Percentiles rank a stretch among this genome's conserved stretches.
phyloP scores from a whole-genome alignment of 2,113 vertebrate species.

The Casuarius casuarius region DNA sequence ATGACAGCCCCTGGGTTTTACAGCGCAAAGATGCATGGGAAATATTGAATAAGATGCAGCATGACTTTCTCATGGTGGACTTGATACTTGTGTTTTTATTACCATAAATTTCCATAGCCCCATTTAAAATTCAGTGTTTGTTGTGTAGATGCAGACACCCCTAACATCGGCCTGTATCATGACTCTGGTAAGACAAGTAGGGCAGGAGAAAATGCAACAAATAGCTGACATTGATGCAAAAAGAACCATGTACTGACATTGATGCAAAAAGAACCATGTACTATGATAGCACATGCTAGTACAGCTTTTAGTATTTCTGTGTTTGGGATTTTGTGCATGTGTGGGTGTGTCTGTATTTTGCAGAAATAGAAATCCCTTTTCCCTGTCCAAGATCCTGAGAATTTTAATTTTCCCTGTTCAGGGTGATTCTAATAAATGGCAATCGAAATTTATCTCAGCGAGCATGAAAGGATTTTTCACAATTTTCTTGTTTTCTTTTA shows the following conservation, averaged over 20 bases:
- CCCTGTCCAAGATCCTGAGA: background rate
- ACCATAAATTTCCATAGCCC: background rate
- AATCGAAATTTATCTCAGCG: background rate
- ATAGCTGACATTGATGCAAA: background rate
- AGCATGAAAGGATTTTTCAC: background rate
- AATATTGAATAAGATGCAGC: background rate
- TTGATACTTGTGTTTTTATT: conserved; percentile 14
- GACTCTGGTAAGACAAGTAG: background rate
- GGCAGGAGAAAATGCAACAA: background rate
- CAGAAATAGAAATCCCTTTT: background rate
- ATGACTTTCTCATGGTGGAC: conserved; percentile 8
- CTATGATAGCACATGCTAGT: background rate
- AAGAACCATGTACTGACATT: background rate
- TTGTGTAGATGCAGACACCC: background rate
- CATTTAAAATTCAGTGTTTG: conserved; percentile 26
- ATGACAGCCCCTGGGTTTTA: background rate
- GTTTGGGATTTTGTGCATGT: background rate
- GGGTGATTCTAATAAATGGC: background rate
- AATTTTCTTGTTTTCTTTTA: background rate
- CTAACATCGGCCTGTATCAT: background rate
- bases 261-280: background rate
- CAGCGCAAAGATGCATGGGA: background rate
- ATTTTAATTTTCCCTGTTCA: background rate
- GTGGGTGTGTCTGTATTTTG: background rate
- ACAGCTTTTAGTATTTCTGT: background rate